Evolutionary conservation across 2,888 invertebrate genomes (phyloP), one percentile per base, ranked within the genome.

Genomic region (Xestia sexstrigata): DNA sequence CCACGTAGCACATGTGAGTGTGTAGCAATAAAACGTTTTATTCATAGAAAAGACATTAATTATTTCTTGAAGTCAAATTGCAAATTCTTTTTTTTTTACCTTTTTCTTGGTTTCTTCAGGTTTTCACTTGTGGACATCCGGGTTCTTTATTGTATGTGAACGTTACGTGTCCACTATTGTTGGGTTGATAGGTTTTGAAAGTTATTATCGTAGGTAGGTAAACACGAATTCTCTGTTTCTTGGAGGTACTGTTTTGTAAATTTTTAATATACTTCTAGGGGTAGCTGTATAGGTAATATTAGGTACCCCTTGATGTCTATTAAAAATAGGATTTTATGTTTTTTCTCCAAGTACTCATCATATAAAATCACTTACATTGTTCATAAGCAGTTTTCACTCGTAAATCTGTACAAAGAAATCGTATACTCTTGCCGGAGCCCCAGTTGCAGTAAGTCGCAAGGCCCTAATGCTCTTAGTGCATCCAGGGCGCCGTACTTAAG

Each of bases 401-500:
- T 60, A 76, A 82, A 70, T 47, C 78, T 60, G 13, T 60, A 63
- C 72, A 73, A 82, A 79, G 87, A 80, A 82, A 81, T 81, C 68
- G 47, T 78, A 83, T 23, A 78, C 78, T 26, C 76, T 81, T 78
- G 84, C 83, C 68, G 74, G 83, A 90, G 91, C 75, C 90, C 91
- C 86, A 92, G 91, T 93, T 92, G 88, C 84, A 93, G 89, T 91
- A 87, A 89, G 85, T 90, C 89, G 92, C 87, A 90, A 88, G 89
- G 88, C 79, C 87, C 90, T 95, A 96, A 96, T 95, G 92, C 94
- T 93, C 95, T 96, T 95, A 95, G 86, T 76, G 92, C 91, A 93
- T 92, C 90, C 92, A 93, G 94, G 95, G 94, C 95, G 94, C 92
- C 93, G 92, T 93, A 91, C 94, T 95, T 95, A 95, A 84, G 85